Evolutionary conservation across 2,113 vertebrate species (phyloP).

Genomic region (Oreotrochilus melanogaster): DNA sequence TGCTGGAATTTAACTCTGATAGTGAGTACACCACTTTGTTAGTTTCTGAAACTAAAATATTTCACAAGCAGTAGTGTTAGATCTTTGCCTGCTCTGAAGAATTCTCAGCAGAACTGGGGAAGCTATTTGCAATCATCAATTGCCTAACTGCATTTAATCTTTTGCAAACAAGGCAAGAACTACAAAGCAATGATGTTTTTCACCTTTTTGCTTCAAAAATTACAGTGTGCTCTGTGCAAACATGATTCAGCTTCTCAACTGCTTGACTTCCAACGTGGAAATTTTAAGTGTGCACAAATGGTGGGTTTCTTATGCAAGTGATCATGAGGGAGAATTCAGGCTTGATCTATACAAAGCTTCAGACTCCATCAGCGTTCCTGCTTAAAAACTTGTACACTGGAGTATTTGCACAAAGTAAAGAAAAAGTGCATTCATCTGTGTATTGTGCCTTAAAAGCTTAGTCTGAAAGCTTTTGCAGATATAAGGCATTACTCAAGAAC

Average conservation of each 20-base stretch:
- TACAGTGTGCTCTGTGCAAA: not conserved
- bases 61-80: not conserved
- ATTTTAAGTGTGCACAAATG: not conserved
- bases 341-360: not conserved
- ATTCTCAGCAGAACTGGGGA: not conserved
- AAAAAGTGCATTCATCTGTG: not conserved
- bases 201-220: not conserved
- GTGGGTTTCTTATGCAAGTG: not conserved
- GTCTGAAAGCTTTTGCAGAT: slow-evolving; percentile 5
- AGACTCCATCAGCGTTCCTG: not conserved
- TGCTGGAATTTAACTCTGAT: not conserved
- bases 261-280: not conserved
- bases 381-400: not conserved
- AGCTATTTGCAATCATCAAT: not conserved
- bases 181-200: not conserved
- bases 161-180: not conserved
- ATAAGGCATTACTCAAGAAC: not conserved
- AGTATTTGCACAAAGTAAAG: not conserved
- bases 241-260: not conserved
- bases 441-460: too few species aligned
- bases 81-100: not conserved
- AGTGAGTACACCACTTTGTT: not conserved
- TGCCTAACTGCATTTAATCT: not conserved
- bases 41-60: not conserved
- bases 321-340: not conserved